Conservation (phyloP, 2,888 invertebrate species). For the Myathropa florea region DNA sequence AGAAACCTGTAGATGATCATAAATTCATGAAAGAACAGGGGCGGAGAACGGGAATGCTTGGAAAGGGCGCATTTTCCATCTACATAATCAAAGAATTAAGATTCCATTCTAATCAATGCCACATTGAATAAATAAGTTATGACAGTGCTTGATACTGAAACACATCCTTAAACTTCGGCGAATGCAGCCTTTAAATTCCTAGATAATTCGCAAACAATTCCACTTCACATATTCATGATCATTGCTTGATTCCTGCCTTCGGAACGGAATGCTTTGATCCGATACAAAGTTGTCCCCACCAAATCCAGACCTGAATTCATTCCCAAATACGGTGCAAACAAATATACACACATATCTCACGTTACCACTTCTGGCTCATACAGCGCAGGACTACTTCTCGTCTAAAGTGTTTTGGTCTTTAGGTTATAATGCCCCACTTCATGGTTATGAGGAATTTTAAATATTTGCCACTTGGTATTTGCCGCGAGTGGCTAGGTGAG, state of each 20-base stretch:
- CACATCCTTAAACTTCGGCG: no score
- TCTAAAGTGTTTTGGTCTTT: slow-evolving; percentile 1
- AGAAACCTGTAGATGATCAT: not conserved
- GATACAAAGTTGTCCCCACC: not conserved
- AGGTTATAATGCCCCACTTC: not conserved
- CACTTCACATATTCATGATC: not conserved
- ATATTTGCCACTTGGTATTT: slow-evolving; percentile 28
- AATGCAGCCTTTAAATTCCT: not conserved
- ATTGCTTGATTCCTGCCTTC: not conserved
- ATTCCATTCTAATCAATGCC: no score
- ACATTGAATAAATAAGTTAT: no score
- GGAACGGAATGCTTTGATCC: not conserved
- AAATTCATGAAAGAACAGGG: not conserved
- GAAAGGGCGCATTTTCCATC: not conserved
- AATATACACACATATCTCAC: not conserved
- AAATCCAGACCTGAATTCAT: not conserved
- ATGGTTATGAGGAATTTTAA: slow-evolving; percentile 8
- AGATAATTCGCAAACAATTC: not conserved
- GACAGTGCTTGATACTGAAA: no score
- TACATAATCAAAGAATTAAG: not conserved
- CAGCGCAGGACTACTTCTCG: slow-evolving; percentile 3
- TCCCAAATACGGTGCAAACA: not conserved
- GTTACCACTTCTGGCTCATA: slow-evolving; percentile 15
- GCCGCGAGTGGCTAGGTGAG: not conserved
- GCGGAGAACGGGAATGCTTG: not conserved